Evolutionary conservation across 2,888 invertebrate genomes (phyloP).

Genomic region (Amiota minor): DNA sequence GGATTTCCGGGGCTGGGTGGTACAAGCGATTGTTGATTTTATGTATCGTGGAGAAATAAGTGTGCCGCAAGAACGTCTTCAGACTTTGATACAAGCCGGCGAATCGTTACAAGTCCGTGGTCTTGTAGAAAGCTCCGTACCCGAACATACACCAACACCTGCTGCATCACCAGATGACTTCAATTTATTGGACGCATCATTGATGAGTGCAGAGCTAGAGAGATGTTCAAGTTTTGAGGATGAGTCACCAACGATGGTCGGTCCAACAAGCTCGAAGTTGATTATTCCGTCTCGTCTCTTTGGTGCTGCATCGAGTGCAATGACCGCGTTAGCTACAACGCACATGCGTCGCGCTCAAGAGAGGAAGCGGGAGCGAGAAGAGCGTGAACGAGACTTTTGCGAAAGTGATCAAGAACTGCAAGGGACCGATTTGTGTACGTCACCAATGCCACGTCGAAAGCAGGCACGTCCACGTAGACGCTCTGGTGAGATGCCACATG

Average conservation of each 20-base stretch:
- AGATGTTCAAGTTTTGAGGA: conserved; percentile 73
- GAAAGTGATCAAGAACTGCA: conserved; percentile 62
- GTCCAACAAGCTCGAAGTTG: conserved; percentile 62
- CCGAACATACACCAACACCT: conserved; percentile 73
- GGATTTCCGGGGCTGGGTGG: conserved; percentile 91
- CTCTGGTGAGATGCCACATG: conserved; percentile 80
- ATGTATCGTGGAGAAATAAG: conserved; percentile 96
- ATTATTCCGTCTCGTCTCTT: conserved; percentile 71
- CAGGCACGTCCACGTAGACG: conserved; percentile 89
- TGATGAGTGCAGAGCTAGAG: conserved; percentile 68
- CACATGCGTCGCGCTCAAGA: conserved; percentile 58
- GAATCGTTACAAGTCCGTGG: conserved; percentile 90
- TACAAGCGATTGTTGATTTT: conserved; percentile 91
- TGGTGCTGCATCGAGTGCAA: conserved; percentile 59
- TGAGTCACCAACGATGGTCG: conserved; percentile 74
- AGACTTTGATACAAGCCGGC: conserved; percentile 88
- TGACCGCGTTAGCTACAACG: conserved; percentile 50
- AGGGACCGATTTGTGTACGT: conserved; percentile 77
- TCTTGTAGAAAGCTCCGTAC: conserved; percentile 79
- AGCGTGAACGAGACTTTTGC: conserved; percentile 73
- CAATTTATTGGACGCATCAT: conserved; percentile 63
- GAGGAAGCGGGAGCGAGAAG: conserved; percentile 50
- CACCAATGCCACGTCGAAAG: conserved; percentile 88
- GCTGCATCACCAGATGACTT: conserved; percentile 73
- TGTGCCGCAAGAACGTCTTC: conserved; percentile 87